These are phyloP conservation scores for Lasioglossum vierecki DNA, from an alignment of 2,888 invertebrate genomes.

Conservation along the genomic window DNA sequence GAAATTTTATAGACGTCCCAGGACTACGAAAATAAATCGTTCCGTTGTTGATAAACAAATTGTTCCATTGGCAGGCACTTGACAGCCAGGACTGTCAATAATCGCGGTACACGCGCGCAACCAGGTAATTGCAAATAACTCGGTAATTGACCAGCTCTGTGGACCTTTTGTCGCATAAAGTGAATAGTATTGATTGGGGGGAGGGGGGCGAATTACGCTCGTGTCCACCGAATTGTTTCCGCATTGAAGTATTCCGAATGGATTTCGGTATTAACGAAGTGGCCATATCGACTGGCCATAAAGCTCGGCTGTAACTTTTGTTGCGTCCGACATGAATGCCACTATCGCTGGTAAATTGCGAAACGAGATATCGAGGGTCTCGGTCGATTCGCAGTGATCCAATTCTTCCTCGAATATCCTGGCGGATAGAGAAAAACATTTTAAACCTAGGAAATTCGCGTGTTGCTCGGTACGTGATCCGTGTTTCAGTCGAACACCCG, in stretches of 20 bases:
- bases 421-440: neutral
- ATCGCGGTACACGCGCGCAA: neutral
- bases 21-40: neutral
- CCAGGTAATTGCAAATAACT: conserved; percentile 7
- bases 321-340: neutral
- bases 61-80: neutral
- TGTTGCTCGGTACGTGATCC: neutral
- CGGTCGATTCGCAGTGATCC: neutral
- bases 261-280: neutral
- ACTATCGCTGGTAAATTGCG: neutral
- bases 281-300: neutral
- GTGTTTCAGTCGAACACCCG: neutral
- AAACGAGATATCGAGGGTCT: neutral
- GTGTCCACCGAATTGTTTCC: neutral
- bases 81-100: neutral
- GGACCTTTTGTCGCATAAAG: neutral
- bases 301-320: neutral
- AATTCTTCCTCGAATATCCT: neutral
- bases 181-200: neutral
- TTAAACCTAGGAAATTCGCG: neutral
- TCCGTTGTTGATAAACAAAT: neutral
- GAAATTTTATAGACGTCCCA: too few species aligned
- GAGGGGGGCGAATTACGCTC: neutral
- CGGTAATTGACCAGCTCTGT: conserved; percentile 9
- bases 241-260: neutral